phyloP scores from a whole-genome alignment of 2,797 vertebrate species.

The Lindbergichthys nudifrons region DNA sequence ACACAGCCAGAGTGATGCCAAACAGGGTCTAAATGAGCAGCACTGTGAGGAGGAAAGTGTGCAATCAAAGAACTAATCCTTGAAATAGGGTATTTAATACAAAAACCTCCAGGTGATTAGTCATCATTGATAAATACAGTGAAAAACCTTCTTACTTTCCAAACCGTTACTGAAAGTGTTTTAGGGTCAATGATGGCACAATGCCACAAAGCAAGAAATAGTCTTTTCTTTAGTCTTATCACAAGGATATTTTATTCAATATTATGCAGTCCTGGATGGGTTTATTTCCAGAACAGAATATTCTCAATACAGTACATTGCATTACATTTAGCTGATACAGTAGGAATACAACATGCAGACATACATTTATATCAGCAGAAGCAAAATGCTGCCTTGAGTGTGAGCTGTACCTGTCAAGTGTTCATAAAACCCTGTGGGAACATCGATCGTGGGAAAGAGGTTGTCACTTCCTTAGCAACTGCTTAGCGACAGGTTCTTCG shows the following conservation, averaged over 20 bases:
- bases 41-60: conserved; percentile 24
- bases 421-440: conserved; percentile 11
- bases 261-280: neutral
- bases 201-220: conserved; percentile 16
- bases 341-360: neutral
- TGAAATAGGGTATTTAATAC: neutral
- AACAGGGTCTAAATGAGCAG: conserved; percentile 48
- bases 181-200: conserved; percentile 40
- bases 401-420: conserved; percentile 41
- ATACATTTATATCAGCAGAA: conserved; percentile 11
- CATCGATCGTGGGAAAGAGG: conserved; percentile 21
- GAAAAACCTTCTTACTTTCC: conserved; percentile 39
- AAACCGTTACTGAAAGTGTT: conserved; percentile 31
- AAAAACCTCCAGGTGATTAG: conserved; percentile 33
- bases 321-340: neutral
- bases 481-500: conserved; percentile 30
- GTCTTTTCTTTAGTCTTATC: neutral
- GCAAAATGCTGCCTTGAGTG: neutral
- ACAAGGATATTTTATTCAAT: conserved; percentile 1
- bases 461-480: conserved; percentile 46
- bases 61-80: neutral
- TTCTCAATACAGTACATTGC: neutral
- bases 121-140: conserved; percentile 41
- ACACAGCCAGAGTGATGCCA: conserved; percentile 45
- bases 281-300: conserved; percentile 1